phyloP scores from a whole-genome alignment of 2,888 invertebrate genomes.

The Toxonevra muliebris region DNA sequence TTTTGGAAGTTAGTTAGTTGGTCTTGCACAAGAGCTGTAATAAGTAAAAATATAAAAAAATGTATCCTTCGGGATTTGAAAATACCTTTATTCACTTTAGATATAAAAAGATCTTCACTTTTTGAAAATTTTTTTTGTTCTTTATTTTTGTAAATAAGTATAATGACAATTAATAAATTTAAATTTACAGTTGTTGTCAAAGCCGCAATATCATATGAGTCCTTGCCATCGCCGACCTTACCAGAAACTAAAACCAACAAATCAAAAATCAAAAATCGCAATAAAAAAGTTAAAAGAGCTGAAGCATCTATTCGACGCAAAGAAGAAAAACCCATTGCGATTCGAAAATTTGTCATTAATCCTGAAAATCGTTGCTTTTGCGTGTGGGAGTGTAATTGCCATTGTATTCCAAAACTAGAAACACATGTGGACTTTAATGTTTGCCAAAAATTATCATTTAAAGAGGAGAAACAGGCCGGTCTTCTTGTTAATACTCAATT shows the following conservation, averaged over 20 bases:
- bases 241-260: too few relatives aligned
- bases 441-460: conserved; percentile 47
- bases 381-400: conserved; percentile 56
- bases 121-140: not conserved
- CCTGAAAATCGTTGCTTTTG: conserved; percentile 56
- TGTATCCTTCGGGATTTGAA: too few relatives aligned
- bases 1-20: too few relatives aligned
- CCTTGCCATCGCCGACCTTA: not conserved
- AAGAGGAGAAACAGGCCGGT: conserved; percentile 46
- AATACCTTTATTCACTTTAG: too few relatives aligned
- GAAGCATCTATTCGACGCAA: not conserved
- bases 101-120: too few relatives aligned
- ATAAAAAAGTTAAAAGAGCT: too few relatives aligned
- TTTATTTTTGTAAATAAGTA: not conserved
- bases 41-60: too few relatives aligned
- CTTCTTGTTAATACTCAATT: conserved; percentile 41
- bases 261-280: too few relatives aligned
- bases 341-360: conserved; percentile 49
- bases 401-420: conserved; percentile 52
- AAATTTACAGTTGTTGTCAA: conserved; percentile 8
- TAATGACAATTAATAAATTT: not conserved
- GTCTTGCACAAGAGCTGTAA: too few relatives aligned
- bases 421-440: conserved; percentile 45
- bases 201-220: not conserved
- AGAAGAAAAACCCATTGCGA: conserved; percentile 30